Percentiles rank a stretch among this genome's conserved stretches.
Conservation (phyloP, 2,888 invertebrate species). For the Drosophila parthenogenetica region DNA sequence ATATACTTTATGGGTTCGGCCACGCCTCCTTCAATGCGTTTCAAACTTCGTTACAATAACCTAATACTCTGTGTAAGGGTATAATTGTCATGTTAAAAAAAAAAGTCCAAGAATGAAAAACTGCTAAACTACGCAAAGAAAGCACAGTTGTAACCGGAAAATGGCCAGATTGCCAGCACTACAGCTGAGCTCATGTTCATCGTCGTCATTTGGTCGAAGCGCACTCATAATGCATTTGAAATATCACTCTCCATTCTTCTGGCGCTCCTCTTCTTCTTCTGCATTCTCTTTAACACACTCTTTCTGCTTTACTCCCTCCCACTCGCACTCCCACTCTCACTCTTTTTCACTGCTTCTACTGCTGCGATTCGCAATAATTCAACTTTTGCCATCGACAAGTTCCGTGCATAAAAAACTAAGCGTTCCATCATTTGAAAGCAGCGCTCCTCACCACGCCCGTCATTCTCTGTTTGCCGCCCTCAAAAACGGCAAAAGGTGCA, state of each 20-base stretch:
- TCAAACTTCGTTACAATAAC: too few relatives aligned
- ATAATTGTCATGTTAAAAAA: too few relatives aligned
- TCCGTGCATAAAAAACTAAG: slow-evolving; percentile 65
- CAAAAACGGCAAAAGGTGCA: slow-evolving; percentile 38
- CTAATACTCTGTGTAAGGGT: too few relatives aligned
- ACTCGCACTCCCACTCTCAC: neutral
- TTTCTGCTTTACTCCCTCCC: neutral
- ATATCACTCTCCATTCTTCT: neutral
- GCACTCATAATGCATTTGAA: slow-evolving; percentile 66
- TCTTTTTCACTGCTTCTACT: neutral
- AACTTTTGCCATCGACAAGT: slow-evolving; percentile 74
- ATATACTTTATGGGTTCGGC: too few relatives aligned
- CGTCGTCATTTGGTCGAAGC: slow-evolving; percentile 22
- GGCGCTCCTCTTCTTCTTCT: neutral
- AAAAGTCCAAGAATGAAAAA: too few relatives aligned
- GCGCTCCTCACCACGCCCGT: slow-evolving; percentile 7
- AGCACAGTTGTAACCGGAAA: too few relatives aligned
- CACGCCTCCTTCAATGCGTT: too few relatives aligned
- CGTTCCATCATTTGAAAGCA: slow-evolving; percentile 58
- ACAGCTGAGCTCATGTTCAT: neutral
- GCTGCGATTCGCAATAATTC: slow-evolving; percentile 58
- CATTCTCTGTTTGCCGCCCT: neutral
- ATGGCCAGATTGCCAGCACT: too few relatives aligned
- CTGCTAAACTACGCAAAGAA: too few relatives aligned
- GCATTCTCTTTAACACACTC: neutral